These are phyloP conservation scores for Petrophora chlorosata DNA, from an alignment of 2,888 invertebrate species.

Conservation along the genomic window DNA sequence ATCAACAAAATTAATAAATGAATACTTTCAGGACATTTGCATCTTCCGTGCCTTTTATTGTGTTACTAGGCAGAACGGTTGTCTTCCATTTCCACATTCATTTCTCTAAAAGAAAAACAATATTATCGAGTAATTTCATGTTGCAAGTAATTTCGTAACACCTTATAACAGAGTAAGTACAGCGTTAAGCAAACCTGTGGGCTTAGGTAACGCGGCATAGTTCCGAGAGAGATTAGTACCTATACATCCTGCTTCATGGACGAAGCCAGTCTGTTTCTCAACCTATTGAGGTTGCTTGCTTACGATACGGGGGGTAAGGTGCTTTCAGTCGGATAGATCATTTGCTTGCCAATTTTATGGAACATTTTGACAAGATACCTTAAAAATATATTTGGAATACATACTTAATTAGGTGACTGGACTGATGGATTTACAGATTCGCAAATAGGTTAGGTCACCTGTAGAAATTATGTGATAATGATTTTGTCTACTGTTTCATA, in stretches of 20 bases:
- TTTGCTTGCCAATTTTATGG: no score
- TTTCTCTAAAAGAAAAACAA: constrained; percentile 35
- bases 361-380: no score
- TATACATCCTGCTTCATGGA: constrained; percentile 62
- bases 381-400: no score
- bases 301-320: not conserved
- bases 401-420: no score
- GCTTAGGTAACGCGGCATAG: constrained; percentile 72
- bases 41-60: no score
- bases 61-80: not conserved
- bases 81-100: constrained; percentile 8
- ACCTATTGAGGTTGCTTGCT: constrained; percentile 24
- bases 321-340: no score
- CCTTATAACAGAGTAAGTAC: constrained; percentile 43
- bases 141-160: constrained; percentile 62
- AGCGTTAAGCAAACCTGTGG: constrained; percentile 61
- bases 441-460: no score
- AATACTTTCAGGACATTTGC: no score
- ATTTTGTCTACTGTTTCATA: no score
- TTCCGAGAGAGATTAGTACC: constrained; percentile 67
- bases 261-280: constrained; percentile 51
- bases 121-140: constrained; percentile 44
- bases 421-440: no score
- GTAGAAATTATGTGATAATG: no score
- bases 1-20: no score